Percentiles rank a stretch among this genome's conserved stretches.
phyloP scores from a whole-genome alignment of 2,797 vertebrate species.

The Amblyopsis hoosieri region DNA sequence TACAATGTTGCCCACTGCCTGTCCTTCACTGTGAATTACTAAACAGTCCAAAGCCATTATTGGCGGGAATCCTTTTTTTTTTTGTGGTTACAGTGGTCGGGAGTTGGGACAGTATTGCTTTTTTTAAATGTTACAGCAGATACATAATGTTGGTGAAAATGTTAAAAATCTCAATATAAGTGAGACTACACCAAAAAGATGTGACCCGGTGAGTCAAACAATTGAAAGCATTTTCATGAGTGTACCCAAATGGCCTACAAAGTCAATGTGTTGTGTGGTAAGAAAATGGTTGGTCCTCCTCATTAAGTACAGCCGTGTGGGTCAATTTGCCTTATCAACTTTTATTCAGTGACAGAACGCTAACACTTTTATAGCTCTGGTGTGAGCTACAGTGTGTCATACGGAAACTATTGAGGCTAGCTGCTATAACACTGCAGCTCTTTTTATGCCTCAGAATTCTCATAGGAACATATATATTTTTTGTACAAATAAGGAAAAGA shows the following conservation, averaged over 20 bases:
- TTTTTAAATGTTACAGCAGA: constrained; percentile 7
- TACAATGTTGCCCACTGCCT: constrained; percentile 69
- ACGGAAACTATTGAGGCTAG: constrained; percentile 87
- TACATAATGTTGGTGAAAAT: constrained; percentile 12
- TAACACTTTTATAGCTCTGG: constrained; percentile 64
- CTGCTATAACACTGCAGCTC: constrained; percentile 84
- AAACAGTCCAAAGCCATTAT: constrained; percentile 66
- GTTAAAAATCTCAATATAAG: constrained; percentile 29
- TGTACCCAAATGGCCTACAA: constrained; percentile 15
- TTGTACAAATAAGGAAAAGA: constrained; percentile 92
- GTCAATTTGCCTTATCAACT: constrained; percentile 23
- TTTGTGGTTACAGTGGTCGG: not conserved
- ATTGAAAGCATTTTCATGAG: constrained; percentile 27
- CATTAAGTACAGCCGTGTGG: constrained; percentile 24
- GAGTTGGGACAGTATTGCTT: constrained; percentile 1
- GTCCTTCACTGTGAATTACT: constrained; percentile 81
- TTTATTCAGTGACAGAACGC: constrained; percentile 46
- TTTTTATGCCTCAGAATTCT: constrained; percentile 80
- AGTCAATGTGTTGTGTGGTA: not conserved
- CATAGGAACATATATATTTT: constrained; percentile 90
- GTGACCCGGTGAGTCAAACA: constrained; percentile 13
- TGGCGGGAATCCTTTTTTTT: constrained; percentile 21
- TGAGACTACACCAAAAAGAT: constrained; percentile 4
- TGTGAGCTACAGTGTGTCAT: constrained; percentile 30
- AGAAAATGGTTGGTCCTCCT: not conserved